These are phyloP conservation scores for Hypomecis atomaria DNA, from an alignment of 2,888 invertebrate genomes.

Conservation along the genomic window DNA sequence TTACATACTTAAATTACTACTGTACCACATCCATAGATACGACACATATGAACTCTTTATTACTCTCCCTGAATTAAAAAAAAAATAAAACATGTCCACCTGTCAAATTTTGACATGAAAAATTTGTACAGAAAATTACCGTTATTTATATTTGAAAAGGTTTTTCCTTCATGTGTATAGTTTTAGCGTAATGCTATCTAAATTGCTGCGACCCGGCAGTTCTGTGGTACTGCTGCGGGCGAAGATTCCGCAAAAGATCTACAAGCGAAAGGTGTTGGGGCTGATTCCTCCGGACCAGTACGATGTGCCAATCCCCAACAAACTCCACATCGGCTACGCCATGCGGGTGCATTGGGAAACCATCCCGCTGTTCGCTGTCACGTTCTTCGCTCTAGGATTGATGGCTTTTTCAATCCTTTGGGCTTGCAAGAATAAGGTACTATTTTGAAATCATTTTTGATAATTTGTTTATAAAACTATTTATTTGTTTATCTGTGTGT, in stretches of 20 bases:
- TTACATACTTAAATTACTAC: no score
- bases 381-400: conserved; percentile 46
- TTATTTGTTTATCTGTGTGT: no score
- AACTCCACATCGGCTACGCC: conserved; percentile 52
- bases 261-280: conserved; percentile 38
- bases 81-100: no score
- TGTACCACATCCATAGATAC: no score
- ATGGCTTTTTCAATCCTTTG: conserved; percentile 52
- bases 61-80: no score
- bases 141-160: not conserved
- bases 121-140: not conserved
- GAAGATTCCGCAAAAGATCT: conserved; percentile 33
- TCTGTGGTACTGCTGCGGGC: conserved; percentile 33
- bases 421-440: conserved; percentile 64
- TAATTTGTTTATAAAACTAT: no score
- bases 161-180: not conserved
- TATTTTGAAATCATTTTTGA: no score
- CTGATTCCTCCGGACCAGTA: conserved; percentile 68
- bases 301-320: conserved; percentile 58
- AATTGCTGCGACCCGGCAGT: conserved; percentile 48
- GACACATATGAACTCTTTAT: no score
- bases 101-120: conserved; percentile 9
- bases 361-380: conserved; percentile 62
- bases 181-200: conserved; percentile 55
- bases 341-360: conserved; percentile 67